These are phyloP conservation scores for Brachypteracias leptosomus DNA, from an alignment of 2,113 vertebrate species.

Conservation along the genomic window DNA sequence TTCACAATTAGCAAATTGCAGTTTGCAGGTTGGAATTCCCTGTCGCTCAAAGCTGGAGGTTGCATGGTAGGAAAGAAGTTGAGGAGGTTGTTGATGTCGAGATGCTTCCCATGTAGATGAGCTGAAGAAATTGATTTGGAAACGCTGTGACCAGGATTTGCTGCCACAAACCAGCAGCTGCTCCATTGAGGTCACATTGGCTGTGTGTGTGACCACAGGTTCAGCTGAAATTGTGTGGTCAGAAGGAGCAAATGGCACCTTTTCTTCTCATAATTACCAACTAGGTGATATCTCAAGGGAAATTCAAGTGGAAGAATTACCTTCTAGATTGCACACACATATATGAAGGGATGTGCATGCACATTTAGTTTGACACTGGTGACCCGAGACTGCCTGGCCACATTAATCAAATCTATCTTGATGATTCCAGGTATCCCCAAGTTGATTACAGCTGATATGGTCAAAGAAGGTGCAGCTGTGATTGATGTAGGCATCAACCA, in stretches of 20 bases:
- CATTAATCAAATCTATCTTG: neutral
- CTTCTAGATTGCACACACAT: neutral
- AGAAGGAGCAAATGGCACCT: neutral
- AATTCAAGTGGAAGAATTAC: neutral
- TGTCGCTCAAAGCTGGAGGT: neutral
- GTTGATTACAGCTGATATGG: slow-evolving; percentile 89
- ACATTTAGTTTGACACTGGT: neutral
- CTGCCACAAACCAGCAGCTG: neutral
- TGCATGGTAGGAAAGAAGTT: neutral
- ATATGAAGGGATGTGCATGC: neutral
- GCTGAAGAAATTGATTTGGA: neutral
- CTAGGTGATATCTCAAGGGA: neutral
- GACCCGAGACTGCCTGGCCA: neutral
- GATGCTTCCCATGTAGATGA: neutral
- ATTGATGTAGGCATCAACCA: slow-evolving; percentile 94
- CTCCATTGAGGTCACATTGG: neutral
- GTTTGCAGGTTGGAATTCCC: neutral
- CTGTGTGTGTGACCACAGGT: neutral
- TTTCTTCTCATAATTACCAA: neutral
- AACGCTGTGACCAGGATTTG: neutral
- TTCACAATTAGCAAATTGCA: too few species aligned
- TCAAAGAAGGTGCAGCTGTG: slow-evolving; percentile 88
- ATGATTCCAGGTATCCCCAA: slow-evolving; percentile 84
- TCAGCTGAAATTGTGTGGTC: neutral
- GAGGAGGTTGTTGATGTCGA: neutral